Conservation (phyloP, 1,140 invertebrate genomes). For the Drosophila persimilis region DNA sequence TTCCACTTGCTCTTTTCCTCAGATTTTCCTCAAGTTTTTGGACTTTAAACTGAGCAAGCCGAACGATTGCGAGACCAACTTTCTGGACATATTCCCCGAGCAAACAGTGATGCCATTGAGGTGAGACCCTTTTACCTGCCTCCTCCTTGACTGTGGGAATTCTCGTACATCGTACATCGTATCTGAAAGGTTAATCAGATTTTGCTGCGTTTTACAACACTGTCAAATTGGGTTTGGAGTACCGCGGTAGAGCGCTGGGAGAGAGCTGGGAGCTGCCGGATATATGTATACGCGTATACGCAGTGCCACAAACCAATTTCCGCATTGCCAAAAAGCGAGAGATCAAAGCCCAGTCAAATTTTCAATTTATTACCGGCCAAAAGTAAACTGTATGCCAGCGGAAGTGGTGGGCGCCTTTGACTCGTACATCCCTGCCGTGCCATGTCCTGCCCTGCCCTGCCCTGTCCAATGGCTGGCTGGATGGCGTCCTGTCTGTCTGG, state of each 20-base stretch:
- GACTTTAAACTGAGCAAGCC: slow-evolving; percentile 88
- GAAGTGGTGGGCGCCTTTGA: slow-evolving; percentile 67
- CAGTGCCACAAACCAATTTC: slow-evolving; percentile 70
- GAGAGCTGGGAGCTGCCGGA: background rate
- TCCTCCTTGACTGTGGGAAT: too few relatives aligned
- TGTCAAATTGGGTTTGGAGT: slow-evolving; percentile 1
- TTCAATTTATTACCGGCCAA: slow-evolving; percentile 75
- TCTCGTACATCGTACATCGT: too few relatives aligned
- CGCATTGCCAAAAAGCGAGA: slow-evolving; percentile 56
- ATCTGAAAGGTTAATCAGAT: slow-evolving; percentile 23
- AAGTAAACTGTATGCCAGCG: slow-evolving; percentile 69
- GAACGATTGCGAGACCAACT: slow-evolving; percentile 93
- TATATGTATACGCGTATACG: slow-evolving; percentile 28
- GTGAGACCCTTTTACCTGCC: slow-evolving; percentile 42
- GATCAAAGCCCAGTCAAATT: slow-evolving; percentile 70
- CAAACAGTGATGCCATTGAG: slow-evolving; percentile 86
- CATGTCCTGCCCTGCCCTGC: slow-evolving; percentile 4
- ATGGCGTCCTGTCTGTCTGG: background rate
- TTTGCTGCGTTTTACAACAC: background rate
- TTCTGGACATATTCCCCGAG: slow-evolving; percentile 90
- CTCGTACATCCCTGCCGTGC: slow-evolving; percentile 22
- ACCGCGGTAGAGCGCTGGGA: slow-evolving; percentile 1
- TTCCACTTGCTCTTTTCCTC: background rate
- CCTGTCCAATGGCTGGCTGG: background rate
- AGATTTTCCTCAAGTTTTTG: slow-evolving; percentile 90